Evolutionary conservation across 2,113 vertebrate species (phyloP).

Genomic region (Lamprologus sp.): DNA sequence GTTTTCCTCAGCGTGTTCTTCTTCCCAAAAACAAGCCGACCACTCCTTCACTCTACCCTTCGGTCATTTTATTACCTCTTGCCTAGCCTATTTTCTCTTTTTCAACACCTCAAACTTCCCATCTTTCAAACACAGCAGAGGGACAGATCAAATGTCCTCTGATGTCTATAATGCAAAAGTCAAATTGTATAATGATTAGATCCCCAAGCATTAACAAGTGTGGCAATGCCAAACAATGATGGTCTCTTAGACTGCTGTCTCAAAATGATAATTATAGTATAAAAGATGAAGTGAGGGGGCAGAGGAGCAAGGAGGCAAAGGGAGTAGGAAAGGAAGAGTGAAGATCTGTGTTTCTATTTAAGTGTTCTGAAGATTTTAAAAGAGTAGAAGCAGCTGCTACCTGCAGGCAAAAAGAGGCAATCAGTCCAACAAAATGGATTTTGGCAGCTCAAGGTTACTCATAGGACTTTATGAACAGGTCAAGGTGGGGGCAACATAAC

Average conservation of each 20-base stretch:
- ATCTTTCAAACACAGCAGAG: background rate
- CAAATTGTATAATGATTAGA: slow-evolving; percentile 49
- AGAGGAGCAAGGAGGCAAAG: slow-evolving; percentile 19
- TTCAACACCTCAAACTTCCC: background rate
- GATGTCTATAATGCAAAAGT: slow-evolving; percentile 63
- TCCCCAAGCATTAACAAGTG: slow-evolving; percentile 21
- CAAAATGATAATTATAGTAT: slow-evolving; percentile 66
- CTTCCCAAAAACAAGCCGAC: background rate
- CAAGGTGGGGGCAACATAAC: slow-evolving; percentile 32
- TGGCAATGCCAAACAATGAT: slow-evolving; percentile 50
- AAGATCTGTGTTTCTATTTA: slow-evolving; percentile 59
- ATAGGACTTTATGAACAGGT: slow-evolving; percentile 21
- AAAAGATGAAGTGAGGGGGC: slow-evolving; percentile 38
- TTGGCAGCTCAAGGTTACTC: slow-evolving; percentile 2
- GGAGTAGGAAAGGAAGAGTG: slow-evolving; percentile 18
- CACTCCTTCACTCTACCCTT: background rate
- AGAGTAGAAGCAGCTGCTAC: slow-evolving; percentile 67
- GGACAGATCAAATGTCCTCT: slow-evolving; percentile 32
- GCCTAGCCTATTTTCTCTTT: background rate
- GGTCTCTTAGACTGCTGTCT: slow-evolving; percentile 42
- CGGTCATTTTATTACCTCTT: background rate
- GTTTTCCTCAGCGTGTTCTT: background rate
- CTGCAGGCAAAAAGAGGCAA: slow-evolving; percentile 22
- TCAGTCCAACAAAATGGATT: slow-evolving; percentile 1
- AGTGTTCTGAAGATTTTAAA: slow-evolving; percentile 43